Conservation (phyloP, 2,888 invertebrate species). For the Apotomis turbidana region DNA sequence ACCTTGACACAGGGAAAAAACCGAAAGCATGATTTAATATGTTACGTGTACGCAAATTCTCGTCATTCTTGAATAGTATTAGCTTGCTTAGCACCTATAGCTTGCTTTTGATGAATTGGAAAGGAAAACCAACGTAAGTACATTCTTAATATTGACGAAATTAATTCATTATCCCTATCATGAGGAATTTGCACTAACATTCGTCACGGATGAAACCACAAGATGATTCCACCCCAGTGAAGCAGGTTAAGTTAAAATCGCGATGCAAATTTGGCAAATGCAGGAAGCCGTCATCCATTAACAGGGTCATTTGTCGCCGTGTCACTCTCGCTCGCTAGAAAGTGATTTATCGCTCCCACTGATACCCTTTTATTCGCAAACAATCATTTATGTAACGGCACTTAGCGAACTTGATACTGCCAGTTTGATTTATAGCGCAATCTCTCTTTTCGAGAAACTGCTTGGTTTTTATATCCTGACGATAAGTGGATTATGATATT, state of each 20-base stretch:
- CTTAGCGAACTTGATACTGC: conserved; percentile 20
- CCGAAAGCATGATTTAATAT: too few relatives aligned
- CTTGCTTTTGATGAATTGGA: too few relatives aligned
- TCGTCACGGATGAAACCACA: too few relatives aligned
- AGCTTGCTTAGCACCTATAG: too few relatives aligned
- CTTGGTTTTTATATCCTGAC: not conserved
- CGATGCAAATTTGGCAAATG: not conserved
- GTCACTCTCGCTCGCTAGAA: conserved; percentile 9
- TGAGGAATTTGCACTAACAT: too few relatives aligned
- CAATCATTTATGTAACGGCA: conserved; percentile 25
- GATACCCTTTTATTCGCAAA: conserved; percentile 30
- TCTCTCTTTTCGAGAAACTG: conserved; percentile 18
- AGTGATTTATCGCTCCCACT: not conserved
- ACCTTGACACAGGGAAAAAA: too few relatives aligned
- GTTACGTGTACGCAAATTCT: too few relatives aligned
- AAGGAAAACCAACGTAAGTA: too few relatives aligned
- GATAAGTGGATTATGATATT: conserved; percentile 3
- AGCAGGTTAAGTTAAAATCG: not conserved
- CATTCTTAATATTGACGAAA: too few relatives aligned
- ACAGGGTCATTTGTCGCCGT: conserved; percentile 3
- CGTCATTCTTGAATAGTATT: too few relatives aligned
- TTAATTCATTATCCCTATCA: too few relatives aligned
- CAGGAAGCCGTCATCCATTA: conserved; percentile 11
- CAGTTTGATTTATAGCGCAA: conserved; percentile 12
- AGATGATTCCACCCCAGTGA: not conserved